Base-by-base conservation (phyloP, 2,797 vertebrate species). In the Pogoniulus pusillus region DNA sequence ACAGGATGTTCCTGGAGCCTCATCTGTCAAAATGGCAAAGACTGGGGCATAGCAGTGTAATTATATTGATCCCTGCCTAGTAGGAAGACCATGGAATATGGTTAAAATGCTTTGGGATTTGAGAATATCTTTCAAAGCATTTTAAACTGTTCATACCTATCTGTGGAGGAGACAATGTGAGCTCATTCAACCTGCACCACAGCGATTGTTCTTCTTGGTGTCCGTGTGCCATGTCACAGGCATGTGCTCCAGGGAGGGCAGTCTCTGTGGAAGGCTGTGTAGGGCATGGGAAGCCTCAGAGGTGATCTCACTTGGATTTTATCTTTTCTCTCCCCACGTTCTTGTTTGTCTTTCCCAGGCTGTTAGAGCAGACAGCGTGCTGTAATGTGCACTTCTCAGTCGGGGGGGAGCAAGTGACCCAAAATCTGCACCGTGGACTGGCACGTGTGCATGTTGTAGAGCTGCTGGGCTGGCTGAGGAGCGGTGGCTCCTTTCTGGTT, bases 181-280 rank as follows among this genome's bases (percentile, higher is more conserved):
- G 57, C 74, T 65, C 71, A 37, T 32, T 13, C 2, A 5, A 29
- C 62, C 16, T 3, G 9, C 57, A 39, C 32, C 15, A 2, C 3
- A 18, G 62, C 43, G 57, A 1, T 35, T 62, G 51, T 68, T 85
- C 35, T 80, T 66, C 34, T 29, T 68, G 70, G 8, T 77, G 70
- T n/a, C 47, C 0, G 0, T 24, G 57, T 49, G 58, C 71, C 5
- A 0, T 49, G 39, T 45, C 43, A 4, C 54, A 45, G 72, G 45
- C 17, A 34, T 34, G 17, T 55, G 62, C 24, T 70, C 30, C 32
- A 3, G 26, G 72, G 76, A n/a, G 41, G 82, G 55, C 37, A 66
- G 72, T 49, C 35, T 47, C 79, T 60, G 60, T n/a, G 4, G 6
- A 35, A 63, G 53, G 57, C 43, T 45, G 5, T 18, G 35, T n/a